A percentile compares a stretch with the other conserved stretches of the same genome.
Evolutionary conservation across 1,140 invertebrate genomes (phyloP).

Genomic region (Caenorhabditis elegans): WBcel235 BX284605.5:304501-305000

Average conservation of each 20-base stretch:
- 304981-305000: too few species aligned
- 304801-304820: not conserved
- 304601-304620: too few species aligned
- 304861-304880: not conserved
- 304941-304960: too few species aligned
- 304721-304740: too few species aligned
- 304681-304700: constrained; percentile 3
- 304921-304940: not conserved
- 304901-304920: not conserved
- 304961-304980: too few species aligned
- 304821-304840: not conserved
- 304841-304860: not conserved
- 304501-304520: too few species aligned
- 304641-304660: constrained; percentile 53
- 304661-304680: constrained; percentile 49
- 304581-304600: too few species aligned
- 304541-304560: too few species aligned
- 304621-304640: constrained; percentile 50
- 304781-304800: not conserved
- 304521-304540: too few species aligned
- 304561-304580: too few species aligned
- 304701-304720: not conserved
- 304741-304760: not conserved
- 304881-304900: not conserved
- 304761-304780: not conserved